These are phyloP conservation scores for Maccullochella peelii DNA, from an alignment of 2,113 vertebrate species.

Conservation along the genomic window DNA sequence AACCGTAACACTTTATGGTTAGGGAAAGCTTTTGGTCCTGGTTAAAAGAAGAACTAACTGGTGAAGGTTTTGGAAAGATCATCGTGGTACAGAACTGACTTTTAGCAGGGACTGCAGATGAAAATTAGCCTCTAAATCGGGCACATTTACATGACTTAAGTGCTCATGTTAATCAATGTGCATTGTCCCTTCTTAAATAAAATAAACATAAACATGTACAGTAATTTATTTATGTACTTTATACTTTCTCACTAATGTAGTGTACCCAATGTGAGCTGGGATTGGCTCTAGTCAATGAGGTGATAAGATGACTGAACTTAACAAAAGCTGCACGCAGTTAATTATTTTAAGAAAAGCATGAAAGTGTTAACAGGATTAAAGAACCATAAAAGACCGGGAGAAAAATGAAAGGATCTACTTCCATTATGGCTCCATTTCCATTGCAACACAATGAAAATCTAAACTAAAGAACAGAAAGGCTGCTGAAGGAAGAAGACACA, in stretches of 20 bases:
- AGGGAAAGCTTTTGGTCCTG: neutral
- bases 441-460: neutral
- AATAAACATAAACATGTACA: too few relatives aligned
- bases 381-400: constrained; percentile 15
- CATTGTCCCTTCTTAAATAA: too few relatives aligned
- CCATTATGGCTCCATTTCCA: constrained; percentile 30
- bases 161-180: too few relatives aligned
- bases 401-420: constrained; percentile 37
- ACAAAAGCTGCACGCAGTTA: neutral
- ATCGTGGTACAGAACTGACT: neutral
- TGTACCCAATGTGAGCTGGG: too few relatives aligned
- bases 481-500: constrained; percentile 6
- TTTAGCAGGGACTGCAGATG: neutral
- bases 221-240: too few relatives aligned
- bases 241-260: neutral
- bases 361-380: constrained; percentile 34
- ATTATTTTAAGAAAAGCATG: constrained; percentile 38
- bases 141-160: too few relatives aligned
- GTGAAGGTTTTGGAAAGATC: neutral
- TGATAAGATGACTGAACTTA: constrained; percentile 11
- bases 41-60: neutral
- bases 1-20: too few relatives aligned
- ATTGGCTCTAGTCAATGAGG: too few relatives aligned
- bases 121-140: too few relatives aligned
- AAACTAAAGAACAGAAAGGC: neutral